Percentiles rank a stretch among this genome's conserved stretches.
These are phyloP conservation scores for Penaeus indicus DNA, from an alignment of 1,140 invertebrate species.

Conservation along the genomic window DNA sequence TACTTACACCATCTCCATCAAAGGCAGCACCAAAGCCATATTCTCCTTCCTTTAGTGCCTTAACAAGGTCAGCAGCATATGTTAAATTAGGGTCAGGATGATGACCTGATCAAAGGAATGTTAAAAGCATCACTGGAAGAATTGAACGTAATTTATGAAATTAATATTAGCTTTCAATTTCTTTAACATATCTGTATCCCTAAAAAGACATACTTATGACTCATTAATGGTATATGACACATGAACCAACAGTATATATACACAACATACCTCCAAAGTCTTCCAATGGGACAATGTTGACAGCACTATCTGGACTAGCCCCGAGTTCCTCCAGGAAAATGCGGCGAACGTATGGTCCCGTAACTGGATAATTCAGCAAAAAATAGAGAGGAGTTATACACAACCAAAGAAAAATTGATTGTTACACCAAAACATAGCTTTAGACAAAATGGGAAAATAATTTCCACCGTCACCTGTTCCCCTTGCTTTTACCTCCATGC, in stretches of 20 bases:
- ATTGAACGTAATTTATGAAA: no score
- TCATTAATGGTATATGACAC: no score
- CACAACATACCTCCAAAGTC: conserved; percentile 87
- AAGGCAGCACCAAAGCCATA: conserved; percentile 98
- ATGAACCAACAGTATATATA: background rate
- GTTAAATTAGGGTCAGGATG: conserved; percentile 99
- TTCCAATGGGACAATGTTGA: conserved; percentile 84
- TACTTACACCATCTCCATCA: conserved; percentile 93
- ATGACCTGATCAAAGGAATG: conserved; percentile 71
- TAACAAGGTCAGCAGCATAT: conserved; percentile 85
- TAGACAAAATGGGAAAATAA: background rate
- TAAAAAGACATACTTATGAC: background rate
- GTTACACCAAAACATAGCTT: background rate
- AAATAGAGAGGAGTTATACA: no score
- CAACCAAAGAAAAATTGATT: background rate
- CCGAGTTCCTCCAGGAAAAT: conserved; percentile 92
- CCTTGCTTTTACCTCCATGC: conserved; percentile 84
- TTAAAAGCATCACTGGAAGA: no score
- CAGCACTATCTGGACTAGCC: conserved; percentile 76
- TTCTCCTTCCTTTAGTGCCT: conserved; percentile 81
- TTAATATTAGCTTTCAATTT: no score
- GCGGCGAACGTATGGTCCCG: conserved; percentile 92
- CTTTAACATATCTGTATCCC: background rate
- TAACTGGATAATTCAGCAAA: conserved; percentile 78
- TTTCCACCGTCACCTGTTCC: background rate